Percentiles rank a stretch among this genome's conserved stretches.
Conservation (phyloP, 1,140 invertebrate species). For the Drosophila nikananu region DNA sequence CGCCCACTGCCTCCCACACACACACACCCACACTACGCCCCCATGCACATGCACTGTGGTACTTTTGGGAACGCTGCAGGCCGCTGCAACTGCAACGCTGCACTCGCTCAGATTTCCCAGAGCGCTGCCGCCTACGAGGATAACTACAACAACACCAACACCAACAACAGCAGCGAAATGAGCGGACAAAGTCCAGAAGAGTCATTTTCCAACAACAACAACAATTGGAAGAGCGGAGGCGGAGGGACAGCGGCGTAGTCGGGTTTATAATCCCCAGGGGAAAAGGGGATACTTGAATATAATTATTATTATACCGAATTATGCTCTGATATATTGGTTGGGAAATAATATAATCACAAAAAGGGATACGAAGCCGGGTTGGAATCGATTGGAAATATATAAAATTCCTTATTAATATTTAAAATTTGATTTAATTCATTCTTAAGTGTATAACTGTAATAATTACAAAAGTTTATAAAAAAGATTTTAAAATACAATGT, state of each 20-base stretch:
- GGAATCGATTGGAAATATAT: not conserved
- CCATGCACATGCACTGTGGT: slow-evolving; percentile 34
- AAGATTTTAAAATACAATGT: no score
- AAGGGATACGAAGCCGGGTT: not conserved
- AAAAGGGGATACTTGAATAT: slow-evolving; percentile 4
- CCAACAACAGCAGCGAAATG: slow-evolving; percentile 44
- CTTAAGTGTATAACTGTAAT: no score
- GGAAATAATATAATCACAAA: not conserved
- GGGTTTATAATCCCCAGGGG: not conserved
- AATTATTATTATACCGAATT: not conserved
- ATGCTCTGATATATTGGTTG: not conserved
- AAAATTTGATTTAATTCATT: no score
- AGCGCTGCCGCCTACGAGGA: slow-evolving; percentile 65
- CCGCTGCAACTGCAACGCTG: slow-evolving; percentile 45
- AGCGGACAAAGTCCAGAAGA: slow-evolving; percentile 53
- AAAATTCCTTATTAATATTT: not conserved
- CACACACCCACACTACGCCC: slow-evolving; percentile 9
- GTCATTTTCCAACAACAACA: slow-evolving; percentile 28
- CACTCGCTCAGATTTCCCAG: slow-evolving; percentile 79
- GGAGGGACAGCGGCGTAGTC: slow-evolving; percentile 33
- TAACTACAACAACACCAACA: slow-evolving; percentile 53
- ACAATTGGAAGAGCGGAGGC: no score
- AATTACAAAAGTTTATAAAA: no score
- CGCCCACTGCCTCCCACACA: slow-evolving; percentile 46
- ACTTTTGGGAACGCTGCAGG: slow-evolving; percentile 36